phyloP scores from a whole-genome alignment of 2,888 invertebrate species.

The Pardosa pseudoannulata region DNA sequence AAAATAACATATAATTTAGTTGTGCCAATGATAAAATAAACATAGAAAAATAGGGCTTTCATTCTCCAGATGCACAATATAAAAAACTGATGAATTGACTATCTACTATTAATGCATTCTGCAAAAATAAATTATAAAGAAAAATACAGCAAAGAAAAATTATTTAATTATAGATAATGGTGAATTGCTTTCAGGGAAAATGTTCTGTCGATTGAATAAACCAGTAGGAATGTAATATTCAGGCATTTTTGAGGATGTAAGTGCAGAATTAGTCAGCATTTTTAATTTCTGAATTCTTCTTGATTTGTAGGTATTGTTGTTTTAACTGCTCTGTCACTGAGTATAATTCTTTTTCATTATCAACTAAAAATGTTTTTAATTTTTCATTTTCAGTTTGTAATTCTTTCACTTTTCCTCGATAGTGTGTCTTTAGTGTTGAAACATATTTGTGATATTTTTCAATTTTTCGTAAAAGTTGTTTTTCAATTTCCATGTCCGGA shows the following conservation, averaged over 20 bases:
- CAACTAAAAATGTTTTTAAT: slow-evolving; percentile 9
- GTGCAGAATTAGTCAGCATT: neutral
- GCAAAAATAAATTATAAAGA: too few relatives aligned
- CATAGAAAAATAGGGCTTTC: too few relatives aligned
- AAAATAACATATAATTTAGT: too few relatives aligned
- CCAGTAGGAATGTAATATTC: neutral
- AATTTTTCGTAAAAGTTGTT: slow-evolving; percentile 34
- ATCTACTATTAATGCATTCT: too few relatives aligned
- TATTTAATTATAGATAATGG: neutral
- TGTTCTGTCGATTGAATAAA: neutral
- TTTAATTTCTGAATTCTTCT: slow-evolving; percentile 5
- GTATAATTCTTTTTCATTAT: slow-evolving; percentile 35
- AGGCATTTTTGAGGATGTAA: slow-evolving; percentile 22
- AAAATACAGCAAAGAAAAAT: too few relatives aligned
- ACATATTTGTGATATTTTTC: slow-evolving; percentile 33
- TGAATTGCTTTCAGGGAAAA: neutral
- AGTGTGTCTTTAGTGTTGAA: slow-evolving; percentile 8
- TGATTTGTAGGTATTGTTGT: neutral
- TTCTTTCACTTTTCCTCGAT: neutral
- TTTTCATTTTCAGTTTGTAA: slow-evolving; percentile 26
- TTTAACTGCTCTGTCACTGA: slow-evolving; percentile 7
- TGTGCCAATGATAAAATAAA: too few relatives aligned
- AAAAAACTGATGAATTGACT: too few relatives aligned
- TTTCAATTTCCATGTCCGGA: slow-evolving; percentile 19
- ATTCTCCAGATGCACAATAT: too few relatives aligned